A percentile compares a stretch with the other conserved stretches of the same genome.
Conservation (phyloP, 2,888 invertebrate genomes). For the Pteria penguin region DNA sequence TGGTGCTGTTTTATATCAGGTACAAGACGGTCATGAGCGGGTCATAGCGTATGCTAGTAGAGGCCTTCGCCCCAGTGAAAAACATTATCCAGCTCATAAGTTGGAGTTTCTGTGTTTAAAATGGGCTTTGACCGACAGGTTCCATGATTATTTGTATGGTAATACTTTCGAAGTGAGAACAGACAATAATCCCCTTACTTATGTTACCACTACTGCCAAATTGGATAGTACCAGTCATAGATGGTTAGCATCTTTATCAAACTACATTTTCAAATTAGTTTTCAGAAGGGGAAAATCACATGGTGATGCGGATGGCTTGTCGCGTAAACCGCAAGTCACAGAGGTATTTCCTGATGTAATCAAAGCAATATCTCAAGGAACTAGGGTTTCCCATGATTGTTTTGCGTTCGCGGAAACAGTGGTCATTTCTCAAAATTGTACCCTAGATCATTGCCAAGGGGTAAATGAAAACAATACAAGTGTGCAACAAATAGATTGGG, state of each 20-base stretch:
- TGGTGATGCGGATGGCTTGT: conserved; percentile 40
- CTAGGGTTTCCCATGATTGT: not conserved
- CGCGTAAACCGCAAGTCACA: conserved; percentile 42
- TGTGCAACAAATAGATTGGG: not conserved
- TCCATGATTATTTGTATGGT: conserved; percentile 43
- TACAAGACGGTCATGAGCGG: conserved; percentile 26
- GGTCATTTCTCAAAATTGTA: not conserved
- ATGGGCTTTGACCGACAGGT: conserved; percentile 45
- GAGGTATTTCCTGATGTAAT: conserved; percentile 15
- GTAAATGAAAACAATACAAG: not conserved
- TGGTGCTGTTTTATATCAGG: conserved; percentile 39
- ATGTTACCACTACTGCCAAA: conserved; percentile 38
- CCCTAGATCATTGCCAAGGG: not conserved
- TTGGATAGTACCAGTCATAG: conserved; percentile 42
- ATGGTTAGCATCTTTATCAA: conserved; percentile 42
- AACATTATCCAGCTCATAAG: conserved; percentile 42
- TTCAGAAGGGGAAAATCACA: conserved; percentile 35
- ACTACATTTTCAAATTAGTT: conserved; percentile 29
- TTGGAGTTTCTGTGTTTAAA: conserved; percentile 39
- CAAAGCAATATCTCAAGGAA: conserved; percentile 18
- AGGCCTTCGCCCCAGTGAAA: conserved; percentile 28
- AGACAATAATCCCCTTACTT: conserved; percentile 46
- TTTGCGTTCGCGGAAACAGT: not conserved
- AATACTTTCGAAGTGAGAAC: conserved; percentile 24
- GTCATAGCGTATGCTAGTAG: conserved; percentile 43